phyloP scores from a whole-genome alignment of 2,888 invertebrate genomes.

The Cybosia mesomella region DNA sequence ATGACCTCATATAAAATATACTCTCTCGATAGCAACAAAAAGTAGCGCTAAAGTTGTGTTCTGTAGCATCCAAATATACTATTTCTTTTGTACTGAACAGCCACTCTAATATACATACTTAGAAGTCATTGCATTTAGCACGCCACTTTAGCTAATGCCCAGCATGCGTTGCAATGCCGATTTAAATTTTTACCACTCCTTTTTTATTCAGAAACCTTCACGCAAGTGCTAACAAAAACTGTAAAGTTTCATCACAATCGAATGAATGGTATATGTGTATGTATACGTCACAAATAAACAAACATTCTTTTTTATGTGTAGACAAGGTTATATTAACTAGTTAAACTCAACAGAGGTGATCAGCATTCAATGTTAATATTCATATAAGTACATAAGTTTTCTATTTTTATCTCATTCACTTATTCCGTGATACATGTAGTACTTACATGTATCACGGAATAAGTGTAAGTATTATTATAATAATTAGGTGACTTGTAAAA shows the following conservation, averaged over 20 bases:
- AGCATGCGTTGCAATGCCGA: not conserved
- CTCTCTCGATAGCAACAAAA: too few species aligned
- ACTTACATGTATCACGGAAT: too few species aligned
- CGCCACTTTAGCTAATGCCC: not conserved
- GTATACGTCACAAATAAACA: constrained; percentile 4
- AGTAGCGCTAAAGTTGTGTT: too few species aligned
- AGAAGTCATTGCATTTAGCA: too few species aligned
- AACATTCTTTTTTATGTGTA: constrained; percentile 3
- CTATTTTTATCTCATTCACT: not conserved
- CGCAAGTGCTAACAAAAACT: constrained; percentile 8
- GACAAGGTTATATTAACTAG: not conserved
- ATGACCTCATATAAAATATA: too few species aligned
- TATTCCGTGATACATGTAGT: not conserved
- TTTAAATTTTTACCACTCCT: not conserved
- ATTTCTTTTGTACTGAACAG: too few species aligned
- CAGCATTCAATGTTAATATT: not conserved
- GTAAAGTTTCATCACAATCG: constrained; percentile 2
- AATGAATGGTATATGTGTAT: not conserved
- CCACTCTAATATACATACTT: too few species aligned
- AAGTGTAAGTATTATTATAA: too few species aligned
- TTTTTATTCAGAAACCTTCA: constrained; percentile 2
- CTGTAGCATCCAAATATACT: too few species aligned
- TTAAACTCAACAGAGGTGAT: not conserved
- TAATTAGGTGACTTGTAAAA: too few species aligned
- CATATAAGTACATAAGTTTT: not conserved